Base-by-base conservation (phyloP, 1,140 invertebrate species). In the Drosophila pandora region DNA sequence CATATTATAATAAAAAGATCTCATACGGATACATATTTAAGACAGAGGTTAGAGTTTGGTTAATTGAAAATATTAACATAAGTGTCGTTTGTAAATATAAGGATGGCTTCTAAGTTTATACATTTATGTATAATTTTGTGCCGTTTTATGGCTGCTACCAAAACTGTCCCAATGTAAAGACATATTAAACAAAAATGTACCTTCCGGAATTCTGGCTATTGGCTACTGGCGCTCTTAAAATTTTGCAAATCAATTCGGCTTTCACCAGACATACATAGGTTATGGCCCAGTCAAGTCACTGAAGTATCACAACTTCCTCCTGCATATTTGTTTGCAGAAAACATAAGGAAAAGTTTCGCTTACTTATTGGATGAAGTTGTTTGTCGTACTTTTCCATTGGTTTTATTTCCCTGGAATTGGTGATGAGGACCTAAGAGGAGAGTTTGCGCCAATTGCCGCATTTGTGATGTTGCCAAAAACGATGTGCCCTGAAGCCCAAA, bases 171-270 rank as follows among this genome's bases (percentile, higher is more conserved):
- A 37, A 62, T 84, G 80, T 85, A 58, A 73, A 76, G 52, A 84
- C 76, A 79, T 84, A 84, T 79, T 67, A 72, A 71, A 60, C 25
- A 48, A 43, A 55, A 43, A 30, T 34, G 56, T 53, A 25, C 45
- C 9, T 67, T 67, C 52, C 37, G 32, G 30, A 68, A 32, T 56
- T 28, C 28, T 2, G 43, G 22, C 23, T 3, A 7, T 43, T 43
- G 5, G n/a, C 5, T 21, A 17, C 55, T 21, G 47, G 41, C 37
- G 13, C 34, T 10, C 53, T 39, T n/a, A 34, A 65, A 58, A 76
- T 64, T 72, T 70, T 77, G 63, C 77, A 81, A 85, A 84, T 85
- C 77, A 84, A 84, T 84, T 84, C 85, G 64, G 63, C 79, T 53
- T 87, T 87, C 59, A 60, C 23, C 47, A 71, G 80, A 63, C 82